Base-by-base conservation (phyloP, 2,888 invertebrate genomes). In the Ectemnius lituratus region DNA sequence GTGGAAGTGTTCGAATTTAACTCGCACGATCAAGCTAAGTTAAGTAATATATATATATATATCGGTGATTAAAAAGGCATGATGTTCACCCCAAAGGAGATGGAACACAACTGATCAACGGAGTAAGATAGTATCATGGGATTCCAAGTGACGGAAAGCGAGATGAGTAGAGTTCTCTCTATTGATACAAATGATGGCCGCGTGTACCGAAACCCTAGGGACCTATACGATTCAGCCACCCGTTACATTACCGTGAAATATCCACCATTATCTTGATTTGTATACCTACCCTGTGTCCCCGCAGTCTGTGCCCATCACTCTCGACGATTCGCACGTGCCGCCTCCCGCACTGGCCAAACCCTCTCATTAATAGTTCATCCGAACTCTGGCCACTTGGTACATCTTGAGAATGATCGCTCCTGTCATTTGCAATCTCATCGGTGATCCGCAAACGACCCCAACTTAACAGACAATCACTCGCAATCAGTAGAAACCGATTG, bases 261-360 rank as follows among this genome's bases (percentile, higher is more conserved):
- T 89, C 84, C 82, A 75, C 88, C 87, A 90, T 89, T 90, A 89
- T 87, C 89, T 88, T 90, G 90, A 90, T 89, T 90, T 90, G 88
- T 87, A 84, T 80, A 75, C 75, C 73, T 64, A 72, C 68, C 75
- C 73, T 37, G 60, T 70, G 73, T 78, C 73, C 79, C 77, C 78
- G 58, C 68, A 49, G 37, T 59, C 64, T 74, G 28, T 73, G 73
- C 71, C 65, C 72, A 61, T 74, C 69, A 72, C 73, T 73, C 70
- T 56, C 4, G 79, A 75, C 66, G 65, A 75, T 64, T 76, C 66
- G 62, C 63, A 18, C 57, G 27, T 20, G 16, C 52, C 52, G n/a
- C 52, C 52, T 14, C 52, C 16, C 16, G 2, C 16, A 13, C 16
- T 6, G 37, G 58, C 46, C 62, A 49, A 49, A 27, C 56, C 37